Evolutionary conservation across 30 jellyfish, hydroid and myxozoan species (phyloP), one percentile per base, ranked within the genome.

Genomic region (Aurelia sp.): DNA sequence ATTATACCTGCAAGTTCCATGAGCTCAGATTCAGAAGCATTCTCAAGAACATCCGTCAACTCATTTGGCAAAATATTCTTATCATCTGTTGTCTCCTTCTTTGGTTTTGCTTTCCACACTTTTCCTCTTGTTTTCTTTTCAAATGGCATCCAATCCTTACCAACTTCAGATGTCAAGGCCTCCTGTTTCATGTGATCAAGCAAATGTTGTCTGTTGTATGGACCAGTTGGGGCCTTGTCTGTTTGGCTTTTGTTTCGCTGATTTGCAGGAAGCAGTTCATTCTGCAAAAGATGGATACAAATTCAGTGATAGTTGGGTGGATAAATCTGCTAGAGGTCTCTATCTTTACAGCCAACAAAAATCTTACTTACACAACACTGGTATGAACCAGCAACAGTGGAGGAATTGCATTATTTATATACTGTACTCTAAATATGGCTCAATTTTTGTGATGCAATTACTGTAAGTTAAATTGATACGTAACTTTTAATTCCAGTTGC

Each of bases 11-110:
- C 98, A 40, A 93, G 72, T 40, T 93, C 98, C 86, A 93, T 35
- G 22, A 93, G 94, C 33, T 93, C 98, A 51, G 94, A 87, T 75
- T 93, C 98, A 4, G 98, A 86, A 10, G 98, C 98, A 47, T 69
- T 90, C 40, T 93, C 97, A 18, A 93, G 90, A 71, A 93, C 98
- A 70, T 93, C 98, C 3, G 96, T 88, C 88, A 93, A 60, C 51
- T 93, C 98, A 77, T 93, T 97, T 48, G 98, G 98, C 30, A 93
- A 62, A 17, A 93, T 70, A 30, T 93, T 85, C 2, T 78, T 55
- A 2, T 79, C 91, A 8, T 77, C 86, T 44, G 55, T 7, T 44
- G 55, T 3, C 63, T 89, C 92, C 61, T 64, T 81, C 63, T 65
- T 84, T 50, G 92, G 95, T 67, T 93, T 93, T 61, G 97, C 86